Evolutionary conservation across 2,797 vertebrate genomes (phyloP).

Genomic region (Cossypha polioptera): DNA sequence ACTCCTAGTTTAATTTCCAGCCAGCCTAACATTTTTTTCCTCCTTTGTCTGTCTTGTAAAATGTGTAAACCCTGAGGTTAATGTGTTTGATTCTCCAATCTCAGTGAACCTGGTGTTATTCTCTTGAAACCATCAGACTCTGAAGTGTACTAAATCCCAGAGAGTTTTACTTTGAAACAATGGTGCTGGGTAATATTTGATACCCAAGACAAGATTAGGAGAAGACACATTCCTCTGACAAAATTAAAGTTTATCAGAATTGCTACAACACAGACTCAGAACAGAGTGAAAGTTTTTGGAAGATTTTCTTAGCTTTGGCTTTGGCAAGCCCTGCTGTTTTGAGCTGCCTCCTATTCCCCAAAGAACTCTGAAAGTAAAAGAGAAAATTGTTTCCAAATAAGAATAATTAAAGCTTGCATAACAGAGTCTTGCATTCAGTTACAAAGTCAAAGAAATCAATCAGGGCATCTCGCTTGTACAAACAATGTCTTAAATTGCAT

Average conservation of each 20-base stretch:
- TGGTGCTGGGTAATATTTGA: neutral
- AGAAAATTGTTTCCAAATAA: constrained; percentile 52
- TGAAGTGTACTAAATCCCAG: neutral
- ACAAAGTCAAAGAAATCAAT: constrained; percentile 42
- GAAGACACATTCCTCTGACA: neutral
- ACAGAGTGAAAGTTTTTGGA: neutral
- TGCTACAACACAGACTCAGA: neutral
- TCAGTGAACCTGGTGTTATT: neutral
- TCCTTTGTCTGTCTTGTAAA: neutral
- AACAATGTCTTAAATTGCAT: constrained; percentile 25
- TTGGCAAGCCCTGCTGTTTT: constrained; percentile 25
- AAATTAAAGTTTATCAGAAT: neutral
- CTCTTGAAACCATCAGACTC: neutral
- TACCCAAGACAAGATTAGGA: neutral
- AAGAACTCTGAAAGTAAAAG: constrained; percentile 24
- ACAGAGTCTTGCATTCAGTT: constrained; percentile 15
- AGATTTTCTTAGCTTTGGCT: neutral
- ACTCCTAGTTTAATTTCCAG: neutral
- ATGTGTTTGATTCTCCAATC: neutral
- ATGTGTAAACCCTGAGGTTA: neutral
- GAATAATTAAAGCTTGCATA: constrained; percentile 56
- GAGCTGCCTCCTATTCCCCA: constrained; percentile 27
- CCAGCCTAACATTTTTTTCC: neutral
- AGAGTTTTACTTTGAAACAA: neutral
- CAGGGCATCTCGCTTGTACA: neutral